phyloP scores from a whole-genome alignment of 2,113 vertebrate species.

The Condylura cristata region DNA sequence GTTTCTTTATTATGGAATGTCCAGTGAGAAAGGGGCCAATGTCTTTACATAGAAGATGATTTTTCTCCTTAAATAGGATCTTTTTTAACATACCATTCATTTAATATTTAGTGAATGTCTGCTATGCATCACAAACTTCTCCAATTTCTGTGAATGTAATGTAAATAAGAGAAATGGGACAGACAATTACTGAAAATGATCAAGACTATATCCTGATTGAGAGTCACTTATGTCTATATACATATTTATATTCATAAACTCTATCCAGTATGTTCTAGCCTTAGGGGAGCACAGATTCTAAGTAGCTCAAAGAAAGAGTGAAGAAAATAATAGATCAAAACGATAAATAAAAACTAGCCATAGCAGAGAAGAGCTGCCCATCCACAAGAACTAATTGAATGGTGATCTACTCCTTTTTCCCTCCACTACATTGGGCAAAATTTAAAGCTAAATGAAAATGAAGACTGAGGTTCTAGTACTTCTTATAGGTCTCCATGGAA shows the following conservation, averaged over 20 bases:
- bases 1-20: background rate
- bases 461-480: background rate
- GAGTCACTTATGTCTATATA: background rate
- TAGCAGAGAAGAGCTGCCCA: too few relatives aligned
- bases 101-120: background rate
- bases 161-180: background rate
- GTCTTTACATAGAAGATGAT: background rate
- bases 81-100: background rate
- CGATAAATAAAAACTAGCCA: rapidly evolving
- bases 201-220: background rate
- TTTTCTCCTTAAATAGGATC: background rate
- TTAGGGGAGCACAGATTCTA: background rate
- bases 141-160: background rate
- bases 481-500: background rate
- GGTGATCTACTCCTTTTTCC: rapidly evolving
- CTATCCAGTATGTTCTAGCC: too few relatives aligned
- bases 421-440: background rate
- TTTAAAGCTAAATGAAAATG: background rate
- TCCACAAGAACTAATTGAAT: rapidly evolving
- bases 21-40: background rate
- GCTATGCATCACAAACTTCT: background rate
- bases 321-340: too few relatives aligned
- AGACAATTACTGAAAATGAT: background rate
- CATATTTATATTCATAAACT: background rate
- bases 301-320: background rate